These are phyloP conservation scores for Enteromius fasciolatus DNA, from an alignment of 2,797 vertebrate species.

Conservation along the genomic window DNA sequence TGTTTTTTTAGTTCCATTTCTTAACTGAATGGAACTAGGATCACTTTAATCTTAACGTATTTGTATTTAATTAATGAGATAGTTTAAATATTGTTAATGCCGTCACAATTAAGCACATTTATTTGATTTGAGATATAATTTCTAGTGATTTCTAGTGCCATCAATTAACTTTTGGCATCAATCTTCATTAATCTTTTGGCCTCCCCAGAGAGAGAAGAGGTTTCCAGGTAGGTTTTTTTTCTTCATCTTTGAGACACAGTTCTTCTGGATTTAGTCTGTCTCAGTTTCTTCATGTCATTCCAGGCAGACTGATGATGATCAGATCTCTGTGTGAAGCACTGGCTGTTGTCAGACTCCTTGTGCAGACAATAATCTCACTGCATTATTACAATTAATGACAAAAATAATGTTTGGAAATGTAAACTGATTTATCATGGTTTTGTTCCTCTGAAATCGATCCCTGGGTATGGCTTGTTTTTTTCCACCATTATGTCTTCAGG, in stretches of 20 bases:
- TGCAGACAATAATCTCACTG: too few species aligned
- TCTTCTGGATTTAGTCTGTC: too few species aligned
- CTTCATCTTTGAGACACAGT: too few species aligned
- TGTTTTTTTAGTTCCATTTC: background rate
- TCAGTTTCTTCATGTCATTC: too few species aligned
- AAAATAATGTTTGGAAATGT: too few species aligned
- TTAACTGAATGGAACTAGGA: background rate
- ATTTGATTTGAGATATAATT: background rate
- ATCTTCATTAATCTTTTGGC: too few species aligned
- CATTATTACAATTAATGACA: too few species aligned
- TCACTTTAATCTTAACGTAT: background rate
- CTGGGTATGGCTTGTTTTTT: background rate
- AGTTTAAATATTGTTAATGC: background rate
- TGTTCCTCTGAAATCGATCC: slow-evolving; percentile 9
- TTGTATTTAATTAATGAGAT: background rate
- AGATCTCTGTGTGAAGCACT: too few species aligned
- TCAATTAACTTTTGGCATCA: background rate
- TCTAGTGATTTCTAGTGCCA: background rate
- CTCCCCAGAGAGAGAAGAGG: too few species aligned
- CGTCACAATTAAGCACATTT: background rate
- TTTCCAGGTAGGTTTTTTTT: too few species aligned
- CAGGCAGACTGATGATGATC: too few species aligned
- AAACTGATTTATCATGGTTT: slow-evolving; percentile 1
- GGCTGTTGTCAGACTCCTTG: too few species aligned
- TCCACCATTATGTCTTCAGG: background rate